Base-by-base conservation (phyloP, 2,888 invertebrate genomes). In the Urechis unicinctus region DNA sequence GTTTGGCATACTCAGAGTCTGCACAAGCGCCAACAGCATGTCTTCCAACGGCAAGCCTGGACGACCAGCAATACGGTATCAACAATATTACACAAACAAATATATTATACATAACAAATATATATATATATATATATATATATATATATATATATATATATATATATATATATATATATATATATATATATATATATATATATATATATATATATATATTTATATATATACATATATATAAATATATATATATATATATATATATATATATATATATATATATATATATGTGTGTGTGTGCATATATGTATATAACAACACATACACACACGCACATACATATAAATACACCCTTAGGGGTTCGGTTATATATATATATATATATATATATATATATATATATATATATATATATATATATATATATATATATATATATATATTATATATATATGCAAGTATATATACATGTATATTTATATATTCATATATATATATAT, bases 61-160 rank as follows among this genome's bases (percentile, higher is more conserved):
- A n/a, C n/a, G n/a, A n/a, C n/a, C n/a, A n/a, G n/a, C n/a, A n/a
- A n/a, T n/a, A n/a, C n/a, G n/a, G n/a, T n/a, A n/a, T n/a, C n/a
- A n/a, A n/a, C n/a, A n/a, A n/a, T n/a, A n/a, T n/a, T n/a, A n/a
- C n/a, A n/a, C n/a, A n/a, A n/a, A n/a, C n/a, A n/a, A n/a, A n/a
- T n/a, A n/a, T n/a, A n/a, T n/a, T n/a, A n/a, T n/a, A n/a, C n/a
- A 22, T 45, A 45, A n/a, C n/a, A n/a, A n/a, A n/a, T 45, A 45
- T 45, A 22, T 45, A 45, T 45, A 22, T 45, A 45, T 45, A 22
- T 45, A 45, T 45, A 22, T 45, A 21, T 45, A 22, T 45, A 45
- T 45, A 22, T 45, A 45, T 45, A 22, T 45, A 45, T 45, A 22
- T 45, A 45, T 45, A 22, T 45, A 45, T 45, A 22, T 45, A 45